Percentiles rank a stretch among this genome's conserved stretches.
Conservation (phyloP, 1,140 invertebrate species). For the Drosophila arawakana region DNA sequence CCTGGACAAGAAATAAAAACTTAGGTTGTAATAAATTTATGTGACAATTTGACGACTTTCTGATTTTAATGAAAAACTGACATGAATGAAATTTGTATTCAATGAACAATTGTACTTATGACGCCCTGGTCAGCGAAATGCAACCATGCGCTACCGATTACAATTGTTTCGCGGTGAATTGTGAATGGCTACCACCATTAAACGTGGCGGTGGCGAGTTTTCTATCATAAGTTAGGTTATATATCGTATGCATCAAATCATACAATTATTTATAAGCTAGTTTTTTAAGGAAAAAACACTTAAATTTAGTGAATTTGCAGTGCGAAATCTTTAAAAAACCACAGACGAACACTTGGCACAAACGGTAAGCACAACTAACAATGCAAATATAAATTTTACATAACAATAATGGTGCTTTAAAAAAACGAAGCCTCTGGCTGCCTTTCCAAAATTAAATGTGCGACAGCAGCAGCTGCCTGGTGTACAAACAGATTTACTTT, state of each 20-base stretch:
- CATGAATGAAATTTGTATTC: too few relatives aligned
- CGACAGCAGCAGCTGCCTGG: slow-evolving; percentile 74
- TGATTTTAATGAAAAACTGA: neutral
- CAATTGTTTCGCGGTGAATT: slow-evolving; percentile 41
- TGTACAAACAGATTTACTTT: slow-evolving; percentile 46
- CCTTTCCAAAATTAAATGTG: slow-evolving; percentile 62
- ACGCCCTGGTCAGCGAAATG: slow-evolving; percentile 6
- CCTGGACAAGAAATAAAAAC: too few relatives aligned
- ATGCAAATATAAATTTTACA: slow-evolving; percentile 71
- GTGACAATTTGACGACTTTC: neutral
- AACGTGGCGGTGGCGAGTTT: slow-evolving; percentile 77
- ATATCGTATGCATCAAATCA: slow-evolving; percentile 85
- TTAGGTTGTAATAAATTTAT: too few relatives aligned
- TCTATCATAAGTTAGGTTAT: slow-evolving; percentile 85
- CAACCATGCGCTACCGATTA: slow-evolving; percentile 44
- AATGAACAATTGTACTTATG: neutral
- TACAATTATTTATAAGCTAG: slow-evolving; percentile 85
- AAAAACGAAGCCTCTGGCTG: slow-evolving; percentile 57
- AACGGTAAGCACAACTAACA: slow-evolving; percentile 76
- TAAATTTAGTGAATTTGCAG: slow-evolving; percentile 85
- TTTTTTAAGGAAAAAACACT: slow-evolving; percentile 85
- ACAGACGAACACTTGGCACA: slow-evolving; percentile 84
- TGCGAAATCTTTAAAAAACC: slow-evolving; percentile 84
- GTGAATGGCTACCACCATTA: slow-evolving; percentile 64
- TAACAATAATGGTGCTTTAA: slow-evolving; percentile 72